A percentile compares a stretch with the other conserved stretches of the same genome.
Evolutionary conservation across 2,797 vertebrate species (phyloP).

Genomic region (Sparus aurata): DNA sequence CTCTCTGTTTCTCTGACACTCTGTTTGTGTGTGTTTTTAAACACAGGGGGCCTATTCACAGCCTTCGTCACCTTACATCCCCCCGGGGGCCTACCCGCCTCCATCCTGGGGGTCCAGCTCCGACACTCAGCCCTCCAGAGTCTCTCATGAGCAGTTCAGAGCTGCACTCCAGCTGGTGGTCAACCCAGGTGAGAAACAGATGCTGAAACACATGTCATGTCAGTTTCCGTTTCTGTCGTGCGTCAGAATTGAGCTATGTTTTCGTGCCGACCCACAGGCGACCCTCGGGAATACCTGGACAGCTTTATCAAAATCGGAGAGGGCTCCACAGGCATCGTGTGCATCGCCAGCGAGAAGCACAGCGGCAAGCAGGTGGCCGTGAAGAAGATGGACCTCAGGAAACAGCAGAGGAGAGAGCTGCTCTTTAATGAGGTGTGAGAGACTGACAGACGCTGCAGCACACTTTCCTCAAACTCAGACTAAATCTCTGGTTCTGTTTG

Average conservation of each 20-base stretch:
- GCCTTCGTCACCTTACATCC: conserved; percentile 94
- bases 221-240: background rate
- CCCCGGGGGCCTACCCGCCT: conserved; percentile 92
- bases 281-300: conserved; percentile 96
- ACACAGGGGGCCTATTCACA: conserved; percentile 91
- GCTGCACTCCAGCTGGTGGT: conserved; percentile 98
- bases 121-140: conserved; percentile 94
- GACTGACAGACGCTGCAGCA: conserved; percentile 14
- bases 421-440: conserved; percentile 96
- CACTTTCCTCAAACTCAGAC: background rate
- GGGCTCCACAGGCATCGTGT: conserved; percentile 98
- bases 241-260: background rate
- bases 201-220: background rate
- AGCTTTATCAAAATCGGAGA: conserved; percentile 99
- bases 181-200: conserved; percentile 88
- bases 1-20: background rate
- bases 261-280: conserved; percentile 76
- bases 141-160: conserved; percentile 98
- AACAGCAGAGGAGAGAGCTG: conserved; percentile 96
- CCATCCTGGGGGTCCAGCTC: conserved; percentile 97
- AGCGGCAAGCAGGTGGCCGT: conserved; percentile 98
- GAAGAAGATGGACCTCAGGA: conserved; percentile 99
- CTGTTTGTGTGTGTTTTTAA: background rate
- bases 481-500: no score
- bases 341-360: conserved; percentile 97